Conservation (phyloP, 2,113 vertebrate species). For the Mirounga angustirostris region DNA sequence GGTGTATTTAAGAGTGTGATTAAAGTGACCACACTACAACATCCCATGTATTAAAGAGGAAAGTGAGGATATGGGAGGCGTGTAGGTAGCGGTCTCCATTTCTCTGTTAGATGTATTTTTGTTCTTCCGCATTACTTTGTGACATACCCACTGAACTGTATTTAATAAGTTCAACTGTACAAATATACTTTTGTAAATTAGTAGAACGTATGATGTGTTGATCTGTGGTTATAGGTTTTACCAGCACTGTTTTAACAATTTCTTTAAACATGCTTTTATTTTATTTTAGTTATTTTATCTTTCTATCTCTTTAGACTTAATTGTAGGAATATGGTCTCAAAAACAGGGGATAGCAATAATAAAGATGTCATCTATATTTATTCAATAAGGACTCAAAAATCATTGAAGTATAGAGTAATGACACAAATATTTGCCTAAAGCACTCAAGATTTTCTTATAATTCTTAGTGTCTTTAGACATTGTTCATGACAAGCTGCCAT, state of each 20-base stretch:
- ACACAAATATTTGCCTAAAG: not conserved
- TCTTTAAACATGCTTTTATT: not conserved
- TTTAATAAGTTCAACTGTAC: not conserved
- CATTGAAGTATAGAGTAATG: not conserved
- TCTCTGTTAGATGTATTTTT: not conserved
- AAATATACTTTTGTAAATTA: not conserved
- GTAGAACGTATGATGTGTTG: not conserved
- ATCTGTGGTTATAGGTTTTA: not conserved
- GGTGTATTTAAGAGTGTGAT: not conserved
- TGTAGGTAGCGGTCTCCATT: not conserved
- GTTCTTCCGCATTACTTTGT: not conserved
- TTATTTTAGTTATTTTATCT: not conserved
- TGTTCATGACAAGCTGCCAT: not conserved
- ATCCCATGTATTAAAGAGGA: not conserved
- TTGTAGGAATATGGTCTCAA: not conserved
- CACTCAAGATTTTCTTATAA: not conserved
- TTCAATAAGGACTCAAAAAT: not conserved
- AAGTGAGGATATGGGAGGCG: not conserved
- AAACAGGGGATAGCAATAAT: not conserved
- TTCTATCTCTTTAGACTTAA: not conserved
- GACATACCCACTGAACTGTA: not conserved
- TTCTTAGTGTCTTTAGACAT: not conserved
- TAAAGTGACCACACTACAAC: not conserved
- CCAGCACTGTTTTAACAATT: not conserved
- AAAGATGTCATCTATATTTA: constrained; percentile 11